Conservation (phyloP, 2,797 vertebrate genomes). For the Luscinia luscinia region DNA sequence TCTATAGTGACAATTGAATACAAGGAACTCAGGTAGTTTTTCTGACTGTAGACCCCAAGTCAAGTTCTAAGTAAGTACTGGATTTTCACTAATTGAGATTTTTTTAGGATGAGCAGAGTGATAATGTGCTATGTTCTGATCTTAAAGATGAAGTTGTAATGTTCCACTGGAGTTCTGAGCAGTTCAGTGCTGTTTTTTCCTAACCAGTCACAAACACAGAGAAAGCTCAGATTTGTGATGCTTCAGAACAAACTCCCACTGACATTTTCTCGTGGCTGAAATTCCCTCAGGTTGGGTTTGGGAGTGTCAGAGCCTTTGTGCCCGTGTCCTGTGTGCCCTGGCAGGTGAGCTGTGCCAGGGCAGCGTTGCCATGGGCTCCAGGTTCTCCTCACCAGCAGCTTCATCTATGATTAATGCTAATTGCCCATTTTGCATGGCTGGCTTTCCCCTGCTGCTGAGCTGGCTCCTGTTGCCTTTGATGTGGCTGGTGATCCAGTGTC, state of each 20-base stretch:
- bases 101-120: not conserved
- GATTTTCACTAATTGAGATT: rapidly evolving
- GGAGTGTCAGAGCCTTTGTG: not conserved
- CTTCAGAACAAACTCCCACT: not conserved
- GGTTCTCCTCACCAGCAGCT: constrained; percentile 62
- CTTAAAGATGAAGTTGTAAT: not conserved
- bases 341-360: not conserved
- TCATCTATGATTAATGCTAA: constrained; percentile 80
- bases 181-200: not conserved
- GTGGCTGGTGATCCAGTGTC: constrained; percentile 71
- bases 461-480: constrained; percentile 77
- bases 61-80: not conserved
- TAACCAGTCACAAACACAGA: rapidly evolving
- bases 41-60: not conserved
- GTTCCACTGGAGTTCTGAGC: not conserved
- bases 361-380: constrained; percentile 45
- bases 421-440: constrained; percentile 74
- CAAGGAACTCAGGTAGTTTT: not conserved
- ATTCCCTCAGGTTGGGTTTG: too few relatives aligned
- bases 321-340: rapidly evolving
- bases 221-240: not conserved
- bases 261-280: rapidly evolving
- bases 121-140: not conserved
- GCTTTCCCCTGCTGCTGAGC: constrained; percentile 51
- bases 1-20: not conserved